These are phyloP conservation scores for Caenorhabditis japonica DNA, from an alignment of 2,888 invertebrate genomes.

Conservation along the genomic window DNA sequence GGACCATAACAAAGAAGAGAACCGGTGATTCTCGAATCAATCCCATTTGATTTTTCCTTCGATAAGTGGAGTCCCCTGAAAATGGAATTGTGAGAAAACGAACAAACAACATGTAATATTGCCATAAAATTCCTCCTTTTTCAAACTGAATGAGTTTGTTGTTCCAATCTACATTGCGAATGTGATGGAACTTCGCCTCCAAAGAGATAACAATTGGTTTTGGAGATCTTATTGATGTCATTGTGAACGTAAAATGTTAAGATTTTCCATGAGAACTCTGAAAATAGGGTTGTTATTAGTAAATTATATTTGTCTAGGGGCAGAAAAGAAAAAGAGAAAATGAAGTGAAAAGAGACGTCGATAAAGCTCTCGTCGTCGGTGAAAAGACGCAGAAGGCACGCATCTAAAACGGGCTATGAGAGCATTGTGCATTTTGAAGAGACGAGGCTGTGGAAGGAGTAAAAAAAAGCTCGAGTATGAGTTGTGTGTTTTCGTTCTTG, in stretches of 20 bases:
- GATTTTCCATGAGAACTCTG: not conserved
- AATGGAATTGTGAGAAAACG: not conserved
- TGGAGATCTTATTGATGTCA: not conserved
- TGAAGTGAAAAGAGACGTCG: too few relatives aligned
- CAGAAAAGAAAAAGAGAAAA: too few relatives aligned
- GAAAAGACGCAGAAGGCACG: too few relatives aligned
- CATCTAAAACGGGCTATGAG: too few relatives aligned
- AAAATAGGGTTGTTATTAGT: too few relatives aligned
- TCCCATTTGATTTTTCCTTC: not conserved
- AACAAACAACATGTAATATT: too few relatives aligned
- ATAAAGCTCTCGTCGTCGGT: too few relatives aligned
- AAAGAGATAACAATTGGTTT: constrained; percentile 16
- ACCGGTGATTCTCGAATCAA: not conserved
- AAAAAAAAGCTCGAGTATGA: not conserved
- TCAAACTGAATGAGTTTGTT: constrained; percentile 29
- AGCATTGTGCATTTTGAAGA: too few relatives aligned
- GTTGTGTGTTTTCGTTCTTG: too few relatives aligned
- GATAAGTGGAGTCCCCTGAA: constrained; percentile 28
- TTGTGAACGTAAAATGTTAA: not conserved
- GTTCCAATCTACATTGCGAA: not conserved
- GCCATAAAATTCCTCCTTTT: constrained; percentile 30
- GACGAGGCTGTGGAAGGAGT: not conserved
- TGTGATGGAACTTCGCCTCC: constrained; percentile 18
- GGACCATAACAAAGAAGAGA: constrained; percentile 26
- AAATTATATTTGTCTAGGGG: too few relatives aligned